Evolutionary conservation across 2,797 vertebrate species (phyloP).

Genomic region (Catostomus latipinnis): DNA sequence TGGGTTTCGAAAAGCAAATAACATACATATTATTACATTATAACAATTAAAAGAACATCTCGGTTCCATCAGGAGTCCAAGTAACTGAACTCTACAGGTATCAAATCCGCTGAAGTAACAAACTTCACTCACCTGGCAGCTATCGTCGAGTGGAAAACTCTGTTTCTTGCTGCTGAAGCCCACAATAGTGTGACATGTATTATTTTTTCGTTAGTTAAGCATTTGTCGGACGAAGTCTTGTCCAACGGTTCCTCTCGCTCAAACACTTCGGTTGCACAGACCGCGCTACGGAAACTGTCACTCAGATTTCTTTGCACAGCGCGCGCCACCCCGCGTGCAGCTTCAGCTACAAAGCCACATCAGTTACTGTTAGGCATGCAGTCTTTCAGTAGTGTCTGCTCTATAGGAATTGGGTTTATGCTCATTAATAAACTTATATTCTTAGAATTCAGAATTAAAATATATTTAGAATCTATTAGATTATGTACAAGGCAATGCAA

Average conservation of each 20-base stretch:
- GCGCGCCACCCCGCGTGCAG: conserved; percentile 25
- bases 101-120: not conserved
- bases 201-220: not conserved
- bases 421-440: too few relatives aligned
- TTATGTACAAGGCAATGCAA: too few relatives aligned
- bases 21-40: not conserved
- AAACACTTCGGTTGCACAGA: not conserved
- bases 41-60: not conserved
- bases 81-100: conserved; percentile 33
- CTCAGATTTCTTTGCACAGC: not conserved
- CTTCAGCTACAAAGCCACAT: too few relatives aligned
- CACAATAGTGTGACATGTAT: not conserved
- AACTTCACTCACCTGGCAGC: conserved; percentile 23
- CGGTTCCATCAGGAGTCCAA: not conserved
- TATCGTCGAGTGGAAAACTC: not conserved
- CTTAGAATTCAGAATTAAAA: too few relatives aligned
- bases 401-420: too few relatives aligned
- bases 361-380: too few relatives aligned
- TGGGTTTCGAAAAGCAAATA: not conserved
- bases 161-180: not conserved
- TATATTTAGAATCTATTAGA: too few relatives aligned
- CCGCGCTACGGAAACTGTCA: not conserved
- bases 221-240: too few relatives aligned
- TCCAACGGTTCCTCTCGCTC: too few relatives aligned
- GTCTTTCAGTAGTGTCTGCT: too few relatives aligned